A percentile compares a stretch with the other conserved stretches of the same genome.
These are phyloP conservation scores for Bombycilla garrulus DNA, from an alignment of 2,113 vertebrate genomes.

Conservation along the genomic window DNA sequence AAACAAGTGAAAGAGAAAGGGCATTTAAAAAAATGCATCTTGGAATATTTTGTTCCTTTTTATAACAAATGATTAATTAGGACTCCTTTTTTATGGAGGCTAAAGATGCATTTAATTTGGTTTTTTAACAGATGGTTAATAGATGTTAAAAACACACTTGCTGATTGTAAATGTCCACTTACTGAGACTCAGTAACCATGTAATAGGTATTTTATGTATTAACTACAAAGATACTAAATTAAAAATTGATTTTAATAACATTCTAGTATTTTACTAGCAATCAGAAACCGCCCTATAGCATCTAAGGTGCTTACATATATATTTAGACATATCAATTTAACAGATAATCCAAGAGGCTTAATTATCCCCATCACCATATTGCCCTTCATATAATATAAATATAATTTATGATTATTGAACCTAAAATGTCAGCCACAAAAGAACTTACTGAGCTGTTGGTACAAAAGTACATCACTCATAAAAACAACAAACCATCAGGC, in stretches of 20 bases:
- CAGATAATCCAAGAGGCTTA: not conserved
- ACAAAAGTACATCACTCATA: conserved; percentile 33
- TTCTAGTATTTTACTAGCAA: not conserved
- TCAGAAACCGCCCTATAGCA: not conserved
- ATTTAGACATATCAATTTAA: not conserved
- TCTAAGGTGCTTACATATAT: not conserved
- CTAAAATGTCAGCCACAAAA: conserved; percentile 36
- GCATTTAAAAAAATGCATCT: not conserved
- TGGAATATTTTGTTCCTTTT: not conserved
- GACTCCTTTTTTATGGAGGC: conserved; percentile 19
- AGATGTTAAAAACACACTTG: conserved; percentile 57
- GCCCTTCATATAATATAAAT: not conserved
- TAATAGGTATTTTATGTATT: conserved; percentile 59
- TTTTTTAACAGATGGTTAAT: conserved; percentile 63
- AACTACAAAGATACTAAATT: conserved; percentile 30
- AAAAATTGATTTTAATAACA: conserved; percentile 35
- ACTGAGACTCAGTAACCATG: conserved; percentile 50
- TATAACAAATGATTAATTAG: conserved; percentile 19
- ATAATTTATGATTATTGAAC: conserved; percentile 43
- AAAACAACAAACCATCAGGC: conserved; percentile 46
- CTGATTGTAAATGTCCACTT: conserved; percentile 61
- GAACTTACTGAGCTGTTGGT: conserved; percentile 2
- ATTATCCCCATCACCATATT: conserved; percentile 17
- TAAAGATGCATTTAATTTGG: conserved; percentile 39
- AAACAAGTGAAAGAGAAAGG: not conserved